Evolutionary conservation across 2,113 vertebrate genomes (phyloP).

Genomic region (Tyrannus savana): DNA sequence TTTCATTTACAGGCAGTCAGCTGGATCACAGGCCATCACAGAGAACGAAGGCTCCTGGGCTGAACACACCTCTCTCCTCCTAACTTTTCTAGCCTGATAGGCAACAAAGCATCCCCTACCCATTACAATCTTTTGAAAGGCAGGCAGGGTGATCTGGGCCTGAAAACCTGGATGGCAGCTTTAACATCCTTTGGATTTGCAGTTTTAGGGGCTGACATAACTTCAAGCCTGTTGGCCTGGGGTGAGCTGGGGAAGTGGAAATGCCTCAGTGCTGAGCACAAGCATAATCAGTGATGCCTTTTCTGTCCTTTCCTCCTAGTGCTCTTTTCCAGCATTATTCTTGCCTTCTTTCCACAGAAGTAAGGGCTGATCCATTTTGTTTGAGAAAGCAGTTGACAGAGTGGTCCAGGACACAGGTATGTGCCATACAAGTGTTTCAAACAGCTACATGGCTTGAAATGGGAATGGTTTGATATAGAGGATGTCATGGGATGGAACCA

Average conservation of each 20-base stretch:
- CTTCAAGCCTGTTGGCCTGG: not conserved
- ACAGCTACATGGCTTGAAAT: not conserved
- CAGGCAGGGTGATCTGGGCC: not conserved
- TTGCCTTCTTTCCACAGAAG: not conserved
- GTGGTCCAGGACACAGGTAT: not conserved
- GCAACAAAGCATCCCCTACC: not conserved
- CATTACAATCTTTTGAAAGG: not conserved
- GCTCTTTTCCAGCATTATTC: not conserved
- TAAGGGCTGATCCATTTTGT: not conserved
- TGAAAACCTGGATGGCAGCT: not conserved
- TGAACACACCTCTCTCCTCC: not conserved
- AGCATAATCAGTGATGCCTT: not conserved
- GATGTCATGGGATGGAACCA: not conserved
- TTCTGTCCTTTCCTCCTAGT: not conserved
- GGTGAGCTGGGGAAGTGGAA: not conserved
- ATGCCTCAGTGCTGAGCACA: not conserved
- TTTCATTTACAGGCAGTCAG: not conserved
- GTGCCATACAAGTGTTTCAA: not conserved
- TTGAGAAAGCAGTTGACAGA: not conserved
- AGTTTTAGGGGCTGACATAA: not conserved
- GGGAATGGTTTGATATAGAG: not conserved
- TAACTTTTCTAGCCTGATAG: not conserved
- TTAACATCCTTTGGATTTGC: not conserved
- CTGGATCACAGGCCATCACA: not conserved
- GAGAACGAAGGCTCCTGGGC: fast-evolving